These are phyloP conservation scores for Drosophila cognata DNA, from an alignment of 2,888 invertebrate species.

Conservation along the genomic window DNA sequence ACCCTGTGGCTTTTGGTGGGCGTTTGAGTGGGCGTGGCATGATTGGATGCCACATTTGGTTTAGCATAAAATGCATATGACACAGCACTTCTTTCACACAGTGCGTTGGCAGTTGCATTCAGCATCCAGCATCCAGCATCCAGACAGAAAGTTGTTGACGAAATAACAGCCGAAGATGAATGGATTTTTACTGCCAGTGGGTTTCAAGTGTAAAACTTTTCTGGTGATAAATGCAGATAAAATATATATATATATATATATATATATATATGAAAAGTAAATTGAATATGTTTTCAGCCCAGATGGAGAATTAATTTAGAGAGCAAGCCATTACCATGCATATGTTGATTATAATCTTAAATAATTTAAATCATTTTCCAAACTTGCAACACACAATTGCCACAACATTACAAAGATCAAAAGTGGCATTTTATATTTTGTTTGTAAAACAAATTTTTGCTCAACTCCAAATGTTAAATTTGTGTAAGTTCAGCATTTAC, in stretches of 20 bases:
- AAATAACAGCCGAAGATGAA: neutral
- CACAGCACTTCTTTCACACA: slow-evolving; percentile 20
- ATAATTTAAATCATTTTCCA: neutral
- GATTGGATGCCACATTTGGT: slow-evolving; percentile 49
- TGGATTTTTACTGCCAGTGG: neutral
- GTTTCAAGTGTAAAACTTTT: neutral
- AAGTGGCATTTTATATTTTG: neutral
- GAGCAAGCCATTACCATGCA: neutral
- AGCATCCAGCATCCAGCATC: slow-evolving; percentile 5
- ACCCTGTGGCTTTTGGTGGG: neutral
- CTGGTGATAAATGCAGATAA: neutral
- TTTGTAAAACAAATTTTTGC: neutral
- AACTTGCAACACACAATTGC: neutral
- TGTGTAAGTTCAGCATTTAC: neutral
- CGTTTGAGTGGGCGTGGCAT: slow-evolving; percentile 33
- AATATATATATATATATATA: neutral
- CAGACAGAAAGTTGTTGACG: no score
- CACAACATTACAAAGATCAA: neutral
- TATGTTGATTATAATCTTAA: neutral
- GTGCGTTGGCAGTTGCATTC: slow-evolving; percentile 21
- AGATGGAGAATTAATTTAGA: neutral
- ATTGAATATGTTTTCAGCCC: neutral
- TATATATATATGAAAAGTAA: neutral
- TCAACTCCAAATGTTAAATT: neutral
- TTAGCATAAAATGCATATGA: slow-evolving; percentile 63